These are phyloP conservation scores for Macrotrachela quadricornifera DNA, from an alignment of 1,140 invertebrate species.

Conservation along the genomic window DNA sequence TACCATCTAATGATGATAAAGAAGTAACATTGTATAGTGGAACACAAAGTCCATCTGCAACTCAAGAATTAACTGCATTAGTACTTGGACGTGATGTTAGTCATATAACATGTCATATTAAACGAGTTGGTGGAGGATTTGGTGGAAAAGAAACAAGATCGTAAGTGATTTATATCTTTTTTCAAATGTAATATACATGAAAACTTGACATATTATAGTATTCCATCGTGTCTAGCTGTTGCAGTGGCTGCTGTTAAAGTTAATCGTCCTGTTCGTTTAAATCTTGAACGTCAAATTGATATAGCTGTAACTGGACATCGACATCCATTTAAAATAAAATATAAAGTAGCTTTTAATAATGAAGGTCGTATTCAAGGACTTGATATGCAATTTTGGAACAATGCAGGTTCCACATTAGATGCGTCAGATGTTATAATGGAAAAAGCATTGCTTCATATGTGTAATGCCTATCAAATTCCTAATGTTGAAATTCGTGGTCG, in stretches of 20 bases:
- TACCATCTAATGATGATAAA: conserved; percentile 50
- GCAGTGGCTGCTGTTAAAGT: conserved; percentile 17
- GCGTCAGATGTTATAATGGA: conserved; percentile 53
- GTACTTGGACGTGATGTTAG: conserved; percentile 50
- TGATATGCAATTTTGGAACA: conserved; percentile 51
- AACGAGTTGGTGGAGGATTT: conserved; percentile 72
- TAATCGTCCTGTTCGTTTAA: conserved; percentile 53
- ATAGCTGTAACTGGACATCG: conserved; percentile 65
- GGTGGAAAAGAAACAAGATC: conserved; percentile 73
- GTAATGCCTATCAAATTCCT: conserved; percentile 22
- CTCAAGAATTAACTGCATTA: conserved; percentile 45
- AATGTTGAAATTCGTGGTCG: conserved; percentile 17
- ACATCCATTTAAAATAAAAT: conserved; percentile 66
- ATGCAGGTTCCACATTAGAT: conserved; percentile 60
- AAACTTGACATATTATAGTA: too few species aligned
- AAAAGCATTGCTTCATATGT: conserved; percentile 51
- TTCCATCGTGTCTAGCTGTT: too few species aligned
- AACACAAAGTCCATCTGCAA: conserved; percentile 57
- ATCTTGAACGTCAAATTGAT: conserved; percentile 77
- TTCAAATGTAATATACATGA: too few species aligned
- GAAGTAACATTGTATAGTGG: conserved; percentile 64
- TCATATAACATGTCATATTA: conserved; percentile 47
- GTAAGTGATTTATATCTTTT: conserved; percentile 23
- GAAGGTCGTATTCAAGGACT: conserved; percentile 15
- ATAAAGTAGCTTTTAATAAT: conserved; percentile 37